phyloP scores from a whole-genome alignment of 2,797 vertebrate genomes.

The Gambusia yucatana region DNA sequence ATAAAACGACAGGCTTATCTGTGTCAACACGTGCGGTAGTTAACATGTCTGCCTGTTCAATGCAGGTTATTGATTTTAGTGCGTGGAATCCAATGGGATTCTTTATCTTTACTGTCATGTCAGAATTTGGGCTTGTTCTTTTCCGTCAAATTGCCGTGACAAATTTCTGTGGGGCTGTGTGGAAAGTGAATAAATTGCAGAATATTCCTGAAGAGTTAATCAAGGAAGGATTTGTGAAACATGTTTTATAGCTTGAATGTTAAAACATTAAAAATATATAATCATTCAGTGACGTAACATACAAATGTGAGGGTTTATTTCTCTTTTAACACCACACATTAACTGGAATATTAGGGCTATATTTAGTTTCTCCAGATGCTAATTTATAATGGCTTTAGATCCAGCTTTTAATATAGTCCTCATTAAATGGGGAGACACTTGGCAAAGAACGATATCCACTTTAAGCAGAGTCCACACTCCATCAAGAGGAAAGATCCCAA shows the following conservation, averaged over 20 bases:
- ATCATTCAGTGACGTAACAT: not conserved
- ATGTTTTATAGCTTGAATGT: not conserved
- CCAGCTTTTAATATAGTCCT: constrained; percentile 41
- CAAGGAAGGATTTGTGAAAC: not conserved
- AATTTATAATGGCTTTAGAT: constrained; percentile 44
- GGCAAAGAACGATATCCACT: constrained; percentile 31
- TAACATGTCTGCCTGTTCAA: constrained; percentile 30
- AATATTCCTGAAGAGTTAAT: not conserved
- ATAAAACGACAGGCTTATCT: constrained; percentile 60
- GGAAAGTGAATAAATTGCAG: not conserved
- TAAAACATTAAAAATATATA: not conserved
- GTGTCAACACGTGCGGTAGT: constrained; percentile 48
- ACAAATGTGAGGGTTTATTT: constrained; percentile 1
- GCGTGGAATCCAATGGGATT: constrained; percentile 4
- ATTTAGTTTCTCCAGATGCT: constrained; percentile 12
- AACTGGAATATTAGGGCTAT: constrained; percentile 3
- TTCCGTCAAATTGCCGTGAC: not conserved
- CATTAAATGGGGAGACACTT: constrained; percentile 52
- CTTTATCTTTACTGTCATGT: not conserved
- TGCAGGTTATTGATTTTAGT: not conserved
- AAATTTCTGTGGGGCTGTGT: not conserved
- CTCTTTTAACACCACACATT: constrained; percentile 1
- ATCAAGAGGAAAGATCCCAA: constrained; percentile 20
- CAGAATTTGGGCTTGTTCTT: not conserved
- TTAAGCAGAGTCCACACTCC: constrained; percentile 15